Evolutionary conservation across 2,797 vertebrate species (phyloP).

Genomic region (Pseudochirops corinnae): DNA sequence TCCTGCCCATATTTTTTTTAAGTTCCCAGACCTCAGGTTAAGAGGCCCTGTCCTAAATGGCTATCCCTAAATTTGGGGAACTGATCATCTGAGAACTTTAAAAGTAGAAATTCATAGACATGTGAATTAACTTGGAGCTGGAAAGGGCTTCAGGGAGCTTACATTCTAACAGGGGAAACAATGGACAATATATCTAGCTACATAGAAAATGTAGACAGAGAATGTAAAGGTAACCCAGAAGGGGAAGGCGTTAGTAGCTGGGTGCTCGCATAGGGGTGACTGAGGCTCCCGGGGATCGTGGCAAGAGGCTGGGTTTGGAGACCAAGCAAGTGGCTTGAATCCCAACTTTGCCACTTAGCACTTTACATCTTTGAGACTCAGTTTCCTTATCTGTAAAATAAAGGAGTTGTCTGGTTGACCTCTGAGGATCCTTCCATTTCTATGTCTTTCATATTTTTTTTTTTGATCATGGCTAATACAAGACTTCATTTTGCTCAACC

Average conservation of each 20-base stretch:
- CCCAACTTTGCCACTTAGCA: background rate
- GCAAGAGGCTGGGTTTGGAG: background rate
- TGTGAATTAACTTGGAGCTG: background rate
- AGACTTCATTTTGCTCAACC: background rate
- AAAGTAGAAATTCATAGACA: too few species aligned
- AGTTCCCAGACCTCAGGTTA: too few species aligned
- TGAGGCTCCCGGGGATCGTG: background rate
- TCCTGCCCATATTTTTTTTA: too few species aligned
- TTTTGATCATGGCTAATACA: background rate
- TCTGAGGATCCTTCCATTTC: background rate
- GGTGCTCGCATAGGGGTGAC: background rate
- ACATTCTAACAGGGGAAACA: background rate
- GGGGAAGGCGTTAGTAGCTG: too few species aligned
- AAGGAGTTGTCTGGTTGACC: background rate
- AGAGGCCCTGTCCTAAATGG: too few species aligned
- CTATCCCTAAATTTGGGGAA: too few species aligned
- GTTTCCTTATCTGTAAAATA: background rate
- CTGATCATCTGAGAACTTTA: too few species aligned
- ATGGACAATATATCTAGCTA: background rate
- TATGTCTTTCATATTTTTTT: background rate
- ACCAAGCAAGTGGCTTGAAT: background rate
- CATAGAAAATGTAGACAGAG: background rate
- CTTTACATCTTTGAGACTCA: background rate
- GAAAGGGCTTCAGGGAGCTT: background rate
- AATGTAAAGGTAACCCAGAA: background rate